phyloP scores from a whole-genome alignment of 2,797 vertebrate species.

The Premnoplex brunnescens region DNA sequence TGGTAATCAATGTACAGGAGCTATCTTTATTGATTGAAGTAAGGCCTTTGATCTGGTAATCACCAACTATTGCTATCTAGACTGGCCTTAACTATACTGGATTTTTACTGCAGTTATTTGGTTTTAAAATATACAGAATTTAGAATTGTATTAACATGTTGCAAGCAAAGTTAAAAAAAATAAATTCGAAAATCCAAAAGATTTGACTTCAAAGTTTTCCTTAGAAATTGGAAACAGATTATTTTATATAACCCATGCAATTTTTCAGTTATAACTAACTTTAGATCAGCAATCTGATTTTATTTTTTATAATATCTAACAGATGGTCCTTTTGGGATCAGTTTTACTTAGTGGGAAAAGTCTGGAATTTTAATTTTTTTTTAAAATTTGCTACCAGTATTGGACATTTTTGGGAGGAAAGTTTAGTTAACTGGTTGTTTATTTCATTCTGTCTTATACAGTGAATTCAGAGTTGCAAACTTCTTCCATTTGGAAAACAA shows the following conservation, averaged over 20 bases:
- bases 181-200: not conserved
- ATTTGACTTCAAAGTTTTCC: not conserved
- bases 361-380: not conserved
- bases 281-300: not conserved
- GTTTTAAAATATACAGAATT: not conserved
- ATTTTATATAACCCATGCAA: not conserved
- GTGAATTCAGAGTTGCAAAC: not conserved
- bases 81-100: not conserved
- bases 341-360: not conserved
- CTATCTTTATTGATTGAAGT: slow-evolving; percentile 64
- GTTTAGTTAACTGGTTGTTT: not conserved
- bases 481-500: not conserved
- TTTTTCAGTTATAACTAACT: not conserved
- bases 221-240: not conserved
- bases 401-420: not conserved
- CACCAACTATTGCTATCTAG: slow-evolving; percentile 41
- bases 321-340: not conserved
- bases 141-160: not conserved
- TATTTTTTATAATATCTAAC: not conserved
- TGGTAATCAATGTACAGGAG: slow-evolving; percentile 65
- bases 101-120: not conserved
- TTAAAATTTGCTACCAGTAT: not conserved
- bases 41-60: slow-evolving; percentile 62
- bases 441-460: not conserved
- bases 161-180: not conserved